These are phyloP conservation scores for Phania funesta DNA, from an alignment of 2,888 invertebrate genomes.

Conservation along the genomic window DNA sequence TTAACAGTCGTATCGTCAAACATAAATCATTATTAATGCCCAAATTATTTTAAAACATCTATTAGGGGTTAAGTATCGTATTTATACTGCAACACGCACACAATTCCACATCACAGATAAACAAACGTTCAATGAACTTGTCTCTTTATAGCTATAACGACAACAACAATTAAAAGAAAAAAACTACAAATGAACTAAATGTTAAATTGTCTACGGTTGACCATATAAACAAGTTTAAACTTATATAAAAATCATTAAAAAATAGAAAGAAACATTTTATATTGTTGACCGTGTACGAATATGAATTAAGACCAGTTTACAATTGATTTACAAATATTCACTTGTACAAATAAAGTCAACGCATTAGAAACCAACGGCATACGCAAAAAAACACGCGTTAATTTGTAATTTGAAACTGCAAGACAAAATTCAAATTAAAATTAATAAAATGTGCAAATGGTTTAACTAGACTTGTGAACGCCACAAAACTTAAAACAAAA, in stretches of 20 bases:
- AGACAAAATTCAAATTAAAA: constrained; percentile 12
- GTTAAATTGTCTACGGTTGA: constrained; percentile 37
- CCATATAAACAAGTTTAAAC: constrained; percentile 45
- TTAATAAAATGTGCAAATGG: constrained; percentile 34
- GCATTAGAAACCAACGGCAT: constrained; percentile 42
- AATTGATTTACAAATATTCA: constrained; percentile 44
- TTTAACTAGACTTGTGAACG: constrained; percentile 65
- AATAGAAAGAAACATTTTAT: constrained; percentile 42
- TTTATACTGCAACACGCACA: neutral
- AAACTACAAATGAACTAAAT: constrained; percentile 42
- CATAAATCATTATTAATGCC: no score
- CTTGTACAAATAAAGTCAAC: constrained; percentile 32
- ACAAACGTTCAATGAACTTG: constrained; percentile 66
- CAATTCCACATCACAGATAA: constrained; percentile 13
- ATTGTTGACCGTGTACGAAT: constrained; percentile 53
- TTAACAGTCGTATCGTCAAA: no score
- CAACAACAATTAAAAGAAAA: constrained; percentile 10
- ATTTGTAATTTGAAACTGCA: constrained; percentile 13
- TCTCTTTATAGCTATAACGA: constrained; percentile 11
- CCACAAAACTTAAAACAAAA: constrained; percentile 47
- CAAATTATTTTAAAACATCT: neutral
- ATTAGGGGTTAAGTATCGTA: constrained; percentile 18
- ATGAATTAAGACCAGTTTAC: constrained; percentile 61
- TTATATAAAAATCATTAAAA: constrained; percentile 11
- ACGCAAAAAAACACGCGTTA: constrained; percentile 7